These are phyloP conservation scores for Pandemis corylana DNA, from an alignment of 2,888 invertebrate genomes.

Conservation along the genomic window DNA sequence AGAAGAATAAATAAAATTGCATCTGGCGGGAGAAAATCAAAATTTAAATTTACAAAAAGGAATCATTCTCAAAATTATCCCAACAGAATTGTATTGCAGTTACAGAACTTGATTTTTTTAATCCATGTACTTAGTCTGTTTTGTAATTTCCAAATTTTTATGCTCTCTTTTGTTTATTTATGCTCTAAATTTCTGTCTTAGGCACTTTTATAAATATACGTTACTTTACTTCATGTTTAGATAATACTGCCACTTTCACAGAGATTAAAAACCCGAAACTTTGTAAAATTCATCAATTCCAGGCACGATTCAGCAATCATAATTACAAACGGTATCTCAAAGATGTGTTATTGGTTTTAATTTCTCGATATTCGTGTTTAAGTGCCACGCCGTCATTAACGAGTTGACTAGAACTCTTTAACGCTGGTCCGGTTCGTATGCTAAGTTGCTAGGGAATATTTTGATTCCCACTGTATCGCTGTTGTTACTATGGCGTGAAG, in stretches of 20 bases:
- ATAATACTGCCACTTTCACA: not conserved
- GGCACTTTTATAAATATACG: not conserved
- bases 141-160: no score
- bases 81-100: no score
- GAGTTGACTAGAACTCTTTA: constrained; percentile 8
- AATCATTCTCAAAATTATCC: no score
- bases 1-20: no score
- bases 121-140: no score
- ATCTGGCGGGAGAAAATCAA: no score
- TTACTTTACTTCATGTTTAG: not conserved
- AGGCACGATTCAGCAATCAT: not conserved
- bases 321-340: constrained; percentile 5
- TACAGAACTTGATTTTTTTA: no score
- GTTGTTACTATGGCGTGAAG: not conserved
- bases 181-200: not conserved
- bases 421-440: constrained; percentile 12
- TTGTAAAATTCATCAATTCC: not conserved
- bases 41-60: no score
- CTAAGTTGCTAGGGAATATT: constrained; percentile 21
- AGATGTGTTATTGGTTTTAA: constrained; percentile 5
- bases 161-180: no score
- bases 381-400: constrained; percentile 20
- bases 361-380: constrained; percentile 16
- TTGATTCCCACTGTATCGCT: constrained; percentile 7
- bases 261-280: not conserved